These are phyloP conservation scores for Rhingia campestris DNA, from an alignment of 2,888 invertebrate species.

Conservation along the genomic window DNA sequence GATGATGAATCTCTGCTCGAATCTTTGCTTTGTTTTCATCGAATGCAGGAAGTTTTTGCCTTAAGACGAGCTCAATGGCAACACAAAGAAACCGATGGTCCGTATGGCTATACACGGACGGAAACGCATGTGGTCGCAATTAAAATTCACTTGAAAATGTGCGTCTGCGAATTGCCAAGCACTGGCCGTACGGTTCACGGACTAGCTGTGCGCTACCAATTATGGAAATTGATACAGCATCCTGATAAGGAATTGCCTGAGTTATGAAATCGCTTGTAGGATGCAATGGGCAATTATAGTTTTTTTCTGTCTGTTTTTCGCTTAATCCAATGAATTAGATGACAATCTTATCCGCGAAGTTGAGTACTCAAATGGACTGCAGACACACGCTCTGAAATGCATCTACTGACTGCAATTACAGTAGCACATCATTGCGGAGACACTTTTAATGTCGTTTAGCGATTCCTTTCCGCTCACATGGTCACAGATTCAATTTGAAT, in stretches of 20 bases:
- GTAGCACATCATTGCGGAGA: constrained; percentile 58
- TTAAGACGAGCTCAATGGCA: constrained; percentile 13
- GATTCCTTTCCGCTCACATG: constrained; percentile 47
- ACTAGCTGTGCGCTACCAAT: constrained; percentile 41
- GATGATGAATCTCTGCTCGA: constrained; percentile 55
- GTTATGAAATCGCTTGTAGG: constrained; percentile 42
- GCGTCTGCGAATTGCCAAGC: constrained; percentile 13
- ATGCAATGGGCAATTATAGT: constrained; percentile 53
- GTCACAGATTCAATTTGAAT: constrained; percentile 64
- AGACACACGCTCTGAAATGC: constrained; percentile 39
- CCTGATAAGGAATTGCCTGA: constrained; percentile 65
- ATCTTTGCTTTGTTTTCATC: constrained; percentile 49
- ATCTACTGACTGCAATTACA: constrained; percentile 59
- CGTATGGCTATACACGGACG: constrained; percentile 44
- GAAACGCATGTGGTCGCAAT: constrained; percentile 72
- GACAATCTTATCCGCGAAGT: constrained; percentile 23
- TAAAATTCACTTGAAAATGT: constrained; percentile 69
- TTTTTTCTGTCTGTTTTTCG: constrained; percentile 18
- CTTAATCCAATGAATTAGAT: constrained; percentile 51
- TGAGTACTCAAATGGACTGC: neutral
- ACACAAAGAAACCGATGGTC: constrained; percentile 65
- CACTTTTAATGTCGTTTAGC: constrained; percentile 62
- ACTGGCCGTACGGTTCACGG: constrained; percentile 10
- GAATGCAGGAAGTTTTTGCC: constrained; percentile 61
- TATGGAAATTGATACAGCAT: constrained; percentile 69